phyloP scores from a whole-genome alignment of 2,113 vertebrate species.

The Zingel zingel region DNA sequence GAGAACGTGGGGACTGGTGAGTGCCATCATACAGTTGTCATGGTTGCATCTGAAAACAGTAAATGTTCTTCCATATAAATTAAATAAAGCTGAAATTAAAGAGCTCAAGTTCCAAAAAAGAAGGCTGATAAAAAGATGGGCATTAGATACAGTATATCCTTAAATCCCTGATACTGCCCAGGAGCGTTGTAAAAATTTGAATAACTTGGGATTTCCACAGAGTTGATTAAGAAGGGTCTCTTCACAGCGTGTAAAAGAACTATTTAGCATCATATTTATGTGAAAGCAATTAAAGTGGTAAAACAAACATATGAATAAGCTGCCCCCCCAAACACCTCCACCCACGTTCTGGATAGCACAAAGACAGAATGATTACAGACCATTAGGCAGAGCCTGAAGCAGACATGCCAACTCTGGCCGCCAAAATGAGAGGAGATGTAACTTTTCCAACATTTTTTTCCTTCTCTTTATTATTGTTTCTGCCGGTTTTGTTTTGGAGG shows the following conservation, averaged over 20 bases:
- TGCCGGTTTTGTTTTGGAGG: constrained; percentile 75
- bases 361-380: constrained; percentile 66
- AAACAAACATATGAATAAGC: constrained; percentile 69
- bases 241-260: constrained; percentile 15
- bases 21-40: constrained; percentile 11
- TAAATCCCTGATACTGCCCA: constrained; percentile 1
- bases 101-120: background rate
- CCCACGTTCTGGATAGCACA: constrained; percentile 54
- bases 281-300: constrained; percentile 42
- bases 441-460: constrained; percentile 43
- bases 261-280: constrained; percentile 41
- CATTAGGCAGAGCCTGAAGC: constrained; percentile 66
- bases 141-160: background rate
- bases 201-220: constrained; percentile 16
- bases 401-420: constrained; percentile 69
- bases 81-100: background rate
- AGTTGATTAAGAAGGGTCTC: constrained; percentile 27
- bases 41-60: constrained; percentile 19
- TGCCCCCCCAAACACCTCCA: constrained; percentile 38
- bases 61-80: background rate
- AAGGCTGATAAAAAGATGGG: background rate
- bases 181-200: constrained; percentile 5
- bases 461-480: constrained; percentile 23
- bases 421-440: constrained; percentile 71
- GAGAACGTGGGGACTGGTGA: constrained; percentile 19